These are phyloP conservation scores for Haemorhous mexicanus DNA, from an alignment of 2,113 vertebrate species.

Conservation along the genomic window DNA sequence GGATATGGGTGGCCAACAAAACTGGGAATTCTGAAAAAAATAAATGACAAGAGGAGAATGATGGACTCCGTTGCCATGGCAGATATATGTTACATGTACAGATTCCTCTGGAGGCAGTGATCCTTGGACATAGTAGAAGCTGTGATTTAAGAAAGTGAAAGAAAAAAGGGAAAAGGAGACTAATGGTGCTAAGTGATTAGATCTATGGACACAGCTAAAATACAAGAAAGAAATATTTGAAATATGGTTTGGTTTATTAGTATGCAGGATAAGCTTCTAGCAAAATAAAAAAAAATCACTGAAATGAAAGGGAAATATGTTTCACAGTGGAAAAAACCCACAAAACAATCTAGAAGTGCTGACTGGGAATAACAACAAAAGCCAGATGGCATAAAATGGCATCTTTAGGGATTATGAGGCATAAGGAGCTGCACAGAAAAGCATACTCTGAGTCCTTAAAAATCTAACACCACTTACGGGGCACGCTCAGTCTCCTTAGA, in stretches of 20 bases:
- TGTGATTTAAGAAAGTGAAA: background rate
- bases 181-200: background rate
- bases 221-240: background rate
- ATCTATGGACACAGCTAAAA: background rate
- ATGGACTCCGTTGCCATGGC: background rate
- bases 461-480: conserved; percentile 36
- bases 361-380: conserved; percentile 74
- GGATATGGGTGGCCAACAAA: background rate
- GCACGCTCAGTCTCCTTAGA: conserved; percentile 71
- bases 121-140: background rate
- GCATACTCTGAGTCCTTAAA: conserved; percentile 67
- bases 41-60: background rate
- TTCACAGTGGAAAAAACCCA: conserved; percentile 58
- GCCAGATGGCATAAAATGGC: conserved; percentile 79
- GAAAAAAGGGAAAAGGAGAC: background rate
- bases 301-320: conserved; percentile 64
- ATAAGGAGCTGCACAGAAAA: conserved; percentile 65
- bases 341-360: conserved; percentile 71
- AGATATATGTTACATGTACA: background rate
- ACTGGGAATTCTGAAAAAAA: background rate
- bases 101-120: background rate
- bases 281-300: background rate
- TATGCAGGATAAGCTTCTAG: conserved; percentile 22
- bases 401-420: conserved; percentile 77
- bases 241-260: conserved; percentile 62